Conservation (phyloP, 2,888 invertebrate species). For the Tryphoninae sp. region DNA sequence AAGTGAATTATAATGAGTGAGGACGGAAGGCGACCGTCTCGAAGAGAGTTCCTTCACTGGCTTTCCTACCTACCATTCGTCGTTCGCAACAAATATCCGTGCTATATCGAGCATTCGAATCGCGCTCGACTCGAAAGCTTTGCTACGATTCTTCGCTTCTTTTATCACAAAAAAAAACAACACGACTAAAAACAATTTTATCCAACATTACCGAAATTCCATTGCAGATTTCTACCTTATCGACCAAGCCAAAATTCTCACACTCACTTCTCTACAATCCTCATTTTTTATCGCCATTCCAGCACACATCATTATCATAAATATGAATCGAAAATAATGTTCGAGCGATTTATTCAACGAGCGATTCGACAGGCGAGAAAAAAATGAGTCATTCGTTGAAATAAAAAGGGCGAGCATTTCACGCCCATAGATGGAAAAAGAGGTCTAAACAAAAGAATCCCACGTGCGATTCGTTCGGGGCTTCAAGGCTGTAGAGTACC, state of each 20-base stretch:
- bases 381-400: slow-evolving; percentile 31
- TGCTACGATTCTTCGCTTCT: neutral
- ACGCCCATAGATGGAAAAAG: slow-evolving; percentile 31
- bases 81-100: slow-evolving; percentile 35
- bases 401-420: slow-evolving; percentile 34
- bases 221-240: too few relatives aligned
- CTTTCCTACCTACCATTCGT: slow-evolving; percentile 42
- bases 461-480: slow-evolving; percentile 67
- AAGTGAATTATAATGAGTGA: slow-evolving; percentile 73
- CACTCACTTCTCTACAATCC: neutral
- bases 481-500: slow-evolving; percentile 62
- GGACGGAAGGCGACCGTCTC: slow-evolving; percentile 68
- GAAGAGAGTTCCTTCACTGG: slow-evolving; percentile 61
- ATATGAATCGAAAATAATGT: slow-evolving; percentile 23
- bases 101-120: slow-evolving; percentile 37
- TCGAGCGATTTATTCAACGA: slow-evolving; percentile 13
- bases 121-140: neutral
- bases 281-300: neutral
- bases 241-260: too few relatives aligned
- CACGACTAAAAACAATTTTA: too few relatives aligned
- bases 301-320: neutral
- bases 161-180: too few relatives aligned
- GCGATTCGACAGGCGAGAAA: slow-evolving; percentile 32
- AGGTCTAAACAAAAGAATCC: slow-evolving; percentile 53
- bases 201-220: too few relatives aligned